Base-by-base conservation (phyloP, 2,113 vertebrate species). In the Triplophysa rosa region DNA sequence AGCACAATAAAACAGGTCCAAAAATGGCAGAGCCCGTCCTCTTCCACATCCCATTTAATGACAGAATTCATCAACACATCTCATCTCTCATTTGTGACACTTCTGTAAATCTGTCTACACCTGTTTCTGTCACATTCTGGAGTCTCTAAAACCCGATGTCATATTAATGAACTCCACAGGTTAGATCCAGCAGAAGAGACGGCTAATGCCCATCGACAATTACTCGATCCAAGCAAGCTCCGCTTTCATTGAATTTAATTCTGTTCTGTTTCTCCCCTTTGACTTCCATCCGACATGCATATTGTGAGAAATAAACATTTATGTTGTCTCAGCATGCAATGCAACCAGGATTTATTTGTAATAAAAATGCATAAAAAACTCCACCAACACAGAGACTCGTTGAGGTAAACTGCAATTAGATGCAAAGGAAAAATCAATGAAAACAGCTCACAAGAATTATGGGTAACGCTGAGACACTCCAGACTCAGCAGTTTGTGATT, bases 51-150 rank as follows among this genome's bases (percentile, higher is more conserved):
- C 49, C 17, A 21, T 40, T 58, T 73, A 84, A 77, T 68, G 67
- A 72, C 67, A 61, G 61, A 67, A 83, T 84, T 70, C 78, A 83
- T 83, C 77, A 82, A 67, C 61, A 65, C 37, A 33, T 21, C 8
- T 61, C 26, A 33, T 33, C 52, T 73, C 56, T 11, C 45, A 6
- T 10, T 29, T 40, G 23, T 19, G 21, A 11, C 58, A 74, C 71
- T 76, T 65, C 21, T 77, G 45, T 65, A 54, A 63, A 63, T 63
- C 58, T 47, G 59, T 63, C 72, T 29, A 80, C 62, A 59, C 33
- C 14, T 33, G 16, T 71, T 33, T 16, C 16, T 72, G 9, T 56
- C 29, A 16, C 49, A 47, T 47, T 58, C n/a, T 61, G 45, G 78
- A 21, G 13, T 52, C 62, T 70, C 67, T 68, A 21, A 78, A 68